A percentile compares a stretch with the other conserved stretches of the same genome.
phyloP scores from a whole-genome alignment of 2,888 invertebrate genomes.

The Netelia inedita region DNA sequence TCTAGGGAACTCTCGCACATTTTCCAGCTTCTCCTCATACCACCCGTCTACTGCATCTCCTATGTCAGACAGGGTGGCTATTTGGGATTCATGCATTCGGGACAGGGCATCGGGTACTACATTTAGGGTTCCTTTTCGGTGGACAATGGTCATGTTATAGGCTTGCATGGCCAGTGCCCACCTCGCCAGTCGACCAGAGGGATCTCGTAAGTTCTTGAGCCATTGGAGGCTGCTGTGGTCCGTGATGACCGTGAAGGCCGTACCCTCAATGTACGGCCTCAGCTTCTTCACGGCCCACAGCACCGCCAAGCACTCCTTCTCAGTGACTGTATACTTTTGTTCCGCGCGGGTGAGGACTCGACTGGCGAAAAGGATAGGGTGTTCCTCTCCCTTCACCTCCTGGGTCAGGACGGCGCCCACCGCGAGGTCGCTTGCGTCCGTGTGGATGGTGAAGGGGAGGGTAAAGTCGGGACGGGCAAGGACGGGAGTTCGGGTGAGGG shows the following conservation, averaged over 20 bases:
- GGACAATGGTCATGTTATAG: constrained; percentile 60
- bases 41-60: constrained; percentile 3
- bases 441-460: constrained; percentile 29
- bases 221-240: too few species aligned
- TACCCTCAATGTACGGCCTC: constrained; percentile 69
- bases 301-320: constrained; percentile 70
- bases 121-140: constrained; percentile 62
- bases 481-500: constrained; percentile 29
- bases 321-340: constrained; percentile 65
- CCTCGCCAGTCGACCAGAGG: too few species aligned
- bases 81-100: constrained; percentile 30
- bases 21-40: constrained; percentile 14
- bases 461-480: constrained; percentile 43
- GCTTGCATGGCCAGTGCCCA: too few species aligned
- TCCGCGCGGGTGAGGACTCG: constrained; percentile 54
- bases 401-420: background rate
- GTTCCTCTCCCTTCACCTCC: background rate
- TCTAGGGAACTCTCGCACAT: constrained; percentile 23
- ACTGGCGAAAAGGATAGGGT: constrained; percentile 68
- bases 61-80: background rate
- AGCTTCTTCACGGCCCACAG: constrained; percentile 64
- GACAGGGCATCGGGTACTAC: constrained; percentile 65
- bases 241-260: constrained; percentile 67
- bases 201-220: too few species aligned
- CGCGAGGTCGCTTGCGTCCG: constrained; percentile 24